Percentiles rank a stretch among this genome's conserved stretches.
These are phyloP conservation scores for Brachionus asplanchnoidis DNA, from an alignment of 1,140 invertebrate species.

Conservation along the genomic window DNA sequence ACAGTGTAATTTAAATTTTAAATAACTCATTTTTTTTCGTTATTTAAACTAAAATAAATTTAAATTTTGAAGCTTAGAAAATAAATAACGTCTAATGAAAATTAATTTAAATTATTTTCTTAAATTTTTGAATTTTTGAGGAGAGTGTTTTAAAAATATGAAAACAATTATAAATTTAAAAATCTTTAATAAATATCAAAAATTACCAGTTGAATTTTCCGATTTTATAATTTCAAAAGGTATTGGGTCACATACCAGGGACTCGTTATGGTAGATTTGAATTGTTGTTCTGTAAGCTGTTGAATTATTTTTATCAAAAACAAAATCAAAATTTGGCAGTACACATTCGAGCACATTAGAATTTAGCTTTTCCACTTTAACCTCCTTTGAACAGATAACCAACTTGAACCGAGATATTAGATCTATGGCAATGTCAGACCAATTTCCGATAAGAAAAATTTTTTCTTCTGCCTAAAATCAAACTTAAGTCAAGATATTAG, in stretches of 20 bases:
- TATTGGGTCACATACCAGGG: background rate
- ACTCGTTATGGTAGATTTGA: background rate
- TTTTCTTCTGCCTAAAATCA: background rate
- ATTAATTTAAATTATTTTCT: too few species aligned
- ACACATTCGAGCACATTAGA: constrained; percentile 7
- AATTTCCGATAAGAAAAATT: background rate
- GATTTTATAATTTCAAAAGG: constrained; percentile 8
- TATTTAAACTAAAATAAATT: too few species aligned
- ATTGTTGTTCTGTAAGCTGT: background rate
- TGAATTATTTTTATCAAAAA: background rate
- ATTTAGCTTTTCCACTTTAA: background rate
- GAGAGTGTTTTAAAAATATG: too few species aligned
- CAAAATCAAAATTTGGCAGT: constrained; percentile 11
- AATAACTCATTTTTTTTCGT: too few species aligned
- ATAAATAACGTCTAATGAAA: too few species aligned
- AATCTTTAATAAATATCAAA: background rate
- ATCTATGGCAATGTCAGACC: background rate
- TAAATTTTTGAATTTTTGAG: too few species aligned
- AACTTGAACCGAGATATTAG: background rate
- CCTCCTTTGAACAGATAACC: background rate
- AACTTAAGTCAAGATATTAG: background rate
- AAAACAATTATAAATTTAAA: too few species aligned
- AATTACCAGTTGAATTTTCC: background rate
- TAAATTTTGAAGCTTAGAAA: too few species aligned
- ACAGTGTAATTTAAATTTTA: too few species aligned